Percentiles rank a stretch among this genome's conserved stretches.
Evolutionary conservation across 2,888 invertebrate species (phyloP).

Genomic region (Pyralis farinalis): DNA sequence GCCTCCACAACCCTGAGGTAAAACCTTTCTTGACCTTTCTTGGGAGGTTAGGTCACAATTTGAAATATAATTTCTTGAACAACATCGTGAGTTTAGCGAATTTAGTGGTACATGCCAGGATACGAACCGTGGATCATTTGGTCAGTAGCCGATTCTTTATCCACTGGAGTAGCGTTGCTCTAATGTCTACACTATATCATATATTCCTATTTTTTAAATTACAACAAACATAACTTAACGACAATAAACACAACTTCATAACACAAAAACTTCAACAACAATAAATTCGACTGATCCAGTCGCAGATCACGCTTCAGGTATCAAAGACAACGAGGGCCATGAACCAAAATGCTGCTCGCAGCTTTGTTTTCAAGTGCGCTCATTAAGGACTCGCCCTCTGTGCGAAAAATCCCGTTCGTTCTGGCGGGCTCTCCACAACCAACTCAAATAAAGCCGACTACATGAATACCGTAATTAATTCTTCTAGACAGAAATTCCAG

Average conservation of each 20-base stretch:
- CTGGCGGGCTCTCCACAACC: constrained; percentile 9
- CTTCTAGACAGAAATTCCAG: constrained; percentile 10
- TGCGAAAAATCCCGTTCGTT: constrained; percentile 21
- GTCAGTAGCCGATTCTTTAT: no score
- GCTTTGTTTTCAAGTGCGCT: constrained; percentile 22
- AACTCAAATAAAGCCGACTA: constrained; percentile 13
- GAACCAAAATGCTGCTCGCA: constrained; percentile 17
- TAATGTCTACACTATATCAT: no score
- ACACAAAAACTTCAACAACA: constrained; percentile 1
- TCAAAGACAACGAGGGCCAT: constrained; percentile 21
- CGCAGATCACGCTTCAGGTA: constrained; percentile 14
- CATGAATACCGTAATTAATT: constrained; percentile 17
- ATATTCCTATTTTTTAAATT: no score
- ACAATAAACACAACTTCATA: background rate
- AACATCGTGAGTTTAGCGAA: no score
- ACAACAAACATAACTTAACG: no score
- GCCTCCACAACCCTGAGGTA: no score
- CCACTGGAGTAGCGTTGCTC: no score
- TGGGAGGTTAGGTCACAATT: no score
- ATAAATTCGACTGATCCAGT: constrained; percentile 7
- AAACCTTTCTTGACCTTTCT: no score
- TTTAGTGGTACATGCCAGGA: no score
- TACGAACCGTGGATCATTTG: no score
- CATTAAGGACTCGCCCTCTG: constrained; percentile 19
- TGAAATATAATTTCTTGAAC: no score